These are phyloP conservation scores for Palythoa heliodiscus DNA, from an alignment of 92 coral and sea anemone species.

Conservation along the genomic window DNA sequence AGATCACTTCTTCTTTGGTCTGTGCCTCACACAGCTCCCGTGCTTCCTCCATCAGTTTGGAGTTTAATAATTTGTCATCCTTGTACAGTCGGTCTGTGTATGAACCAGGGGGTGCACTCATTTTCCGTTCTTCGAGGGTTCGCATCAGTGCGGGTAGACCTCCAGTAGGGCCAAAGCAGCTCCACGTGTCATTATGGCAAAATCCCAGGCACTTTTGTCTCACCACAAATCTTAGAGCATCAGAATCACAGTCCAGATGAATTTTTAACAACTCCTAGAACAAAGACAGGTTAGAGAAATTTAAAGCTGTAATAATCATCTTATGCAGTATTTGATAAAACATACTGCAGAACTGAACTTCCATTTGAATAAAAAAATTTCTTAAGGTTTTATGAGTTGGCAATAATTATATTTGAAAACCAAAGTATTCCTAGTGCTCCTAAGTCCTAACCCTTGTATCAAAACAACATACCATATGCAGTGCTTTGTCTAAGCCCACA, in stretches of 20 bases:
- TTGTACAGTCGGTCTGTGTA: constrained; percentile 61
- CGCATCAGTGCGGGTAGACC: constrained; percentile 51
- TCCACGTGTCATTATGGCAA: constrained; percentile 56
- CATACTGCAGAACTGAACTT: no score
- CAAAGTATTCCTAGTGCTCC: no score
- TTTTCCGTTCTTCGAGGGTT: constrained; percentile 46
- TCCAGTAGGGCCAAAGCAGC: constrained; percentile 50
- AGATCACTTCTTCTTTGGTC: constrained; percentile 51
- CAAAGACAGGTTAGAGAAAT: no score
- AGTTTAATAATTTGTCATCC: constrained; percentile 48
- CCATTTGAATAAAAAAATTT: no score
- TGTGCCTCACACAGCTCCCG: constrained; percentile 57
- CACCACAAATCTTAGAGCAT: constrained; percentile 52
- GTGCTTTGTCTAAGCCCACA: no score
- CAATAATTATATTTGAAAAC: no score
- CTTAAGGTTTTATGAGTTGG: no score
- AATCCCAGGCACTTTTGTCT: constrained; percentile 52
- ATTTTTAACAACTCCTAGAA: constrained; percentile 46
- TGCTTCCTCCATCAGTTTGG: constrained; percentile 58
- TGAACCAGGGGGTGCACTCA: constrained; percentile 59
- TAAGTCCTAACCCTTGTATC: no score
- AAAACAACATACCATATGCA: no score
- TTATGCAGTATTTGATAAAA: no score
- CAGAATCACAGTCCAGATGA: constrained; percentile 55
- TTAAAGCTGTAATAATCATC: neutral